These are phyloP conservation scores for Pachyseris speciosa DNA, from an alignment of 64 coral and sea anemone genomes.

Conservation along the genomic window DNA sequence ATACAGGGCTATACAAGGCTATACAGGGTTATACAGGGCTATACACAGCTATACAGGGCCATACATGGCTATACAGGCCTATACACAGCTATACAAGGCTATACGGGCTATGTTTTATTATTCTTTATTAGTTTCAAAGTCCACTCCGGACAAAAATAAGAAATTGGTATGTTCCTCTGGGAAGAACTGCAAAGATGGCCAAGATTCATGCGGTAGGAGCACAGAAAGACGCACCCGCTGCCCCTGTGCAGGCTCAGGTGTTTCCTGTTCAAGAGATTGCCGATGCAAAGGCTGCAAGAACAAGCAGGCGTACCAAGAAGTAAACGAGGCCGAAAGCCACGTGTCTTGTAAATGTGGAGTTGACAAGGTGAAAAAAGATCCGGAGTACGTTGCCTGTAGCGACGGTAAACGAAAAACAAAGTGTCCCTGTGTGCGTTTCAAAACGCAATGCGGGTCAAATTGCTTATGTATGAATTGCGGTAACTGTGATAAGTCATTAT, in stretches of 20 bases:
- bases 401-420: constrained; percentile 44
- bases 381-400: neutral
- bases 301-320: neutral
- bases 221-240: neutral
- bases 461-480: constrained; percentile 36
- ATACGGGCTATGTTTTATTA: neutral
- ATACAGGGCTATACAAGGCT: too few relatives aligned
- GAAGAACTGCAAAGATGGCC: neutral
- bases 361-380: neutral
- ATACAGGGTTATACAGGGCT: too few relatives aligned
- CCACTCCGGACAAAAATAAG: neutral
- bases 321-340: neutral
- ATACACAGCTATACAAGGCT: neutral
- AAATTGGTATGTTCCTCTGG: constrained; percentile 6
- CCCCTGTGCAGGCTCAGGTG: neutral
- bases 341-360: constrained; percentile 11
- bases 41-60: too few relatives aligned
- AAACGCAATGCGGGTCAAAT: neutral
- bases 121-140: neutral
- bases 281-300: constrained; percentile 32
- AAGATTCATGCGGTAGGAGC: neutral
- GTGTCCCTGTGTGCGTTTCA: neutral
- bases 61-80: neutral
- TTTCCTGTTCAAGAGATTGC: constrained; percentile 23
- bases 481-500: neutral